phyloP scores from a whole-genome alignment of 2,888 invertebrate species.

The Ennomos erosarius region DNA sequence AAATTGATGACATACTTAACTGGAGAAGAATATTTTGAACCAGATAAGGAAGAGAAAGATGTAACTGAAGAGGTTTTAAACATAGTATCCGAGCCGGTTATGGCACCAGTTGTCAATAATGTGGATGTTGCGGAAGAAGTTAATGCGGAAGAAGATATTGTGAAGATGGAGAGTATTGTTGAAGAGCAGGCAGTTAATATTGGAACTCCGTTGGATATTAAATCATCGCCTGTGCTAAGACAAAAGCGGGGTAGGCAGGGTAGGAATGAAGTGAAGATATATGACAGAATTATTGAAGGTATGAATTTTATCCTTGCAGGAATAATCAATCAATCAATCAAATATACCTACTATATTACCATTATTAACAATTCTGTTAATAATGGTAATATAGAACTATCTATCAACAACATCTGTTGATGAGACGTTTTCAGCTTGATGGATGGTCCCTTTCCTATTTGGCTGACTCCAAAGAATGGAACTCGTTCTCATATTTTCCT shows the following conservation, averaged over 20 bases:
- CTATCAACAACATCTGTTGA: too few relatives aligned
- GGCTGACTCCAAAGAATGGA: too few relatives aligned
- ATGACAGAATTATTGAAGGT: constrained; percentile 82
- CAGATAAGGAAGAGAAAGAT: constrained; percentile 15
- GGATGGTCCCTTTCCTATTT: too few relatives aligned
- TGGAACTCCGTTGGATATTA: constrained; percentile 61
- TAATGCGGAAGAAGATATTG: constrained; percentile 27
- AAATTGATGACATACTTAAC: constrained; percentile 62
- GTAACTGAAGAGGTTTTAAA: constrained; percentile 18
- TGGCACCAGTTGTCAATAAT: constrained; percentile 20
- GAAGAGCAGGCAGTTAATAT: constrained; percentile 52
- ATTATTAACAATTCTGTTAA: too few relatives aligned
- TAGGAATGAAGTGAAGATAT: constrained; percentile 79
- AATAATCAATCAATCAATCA: too few relatives aligned
- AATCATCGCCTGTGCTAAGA: constrained; percentile 67
- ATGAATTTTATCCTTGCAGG: not conserved
- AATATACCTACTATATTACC: too few relatives aligned
- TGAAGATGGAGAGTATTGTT: constrained; percentile 50
- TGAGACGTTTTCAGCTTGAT: too few relatives aligned
- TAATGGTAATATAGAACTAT: too few relatives aligned
- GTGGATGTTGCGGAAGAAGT: constrained; percentile 31
- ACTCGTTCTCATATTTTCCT: too few relatives aligned
- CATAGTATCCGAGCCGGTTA: not conserved
- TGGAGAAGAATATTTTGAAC: constrained; percentile 43
- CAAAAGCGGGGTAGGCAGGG: constrained; percentile 74